Evolutionary conservation across 92 coral and sea anemone species (phyloP).

Genomic region (Hydrozoanthus gracilis): DNA sequence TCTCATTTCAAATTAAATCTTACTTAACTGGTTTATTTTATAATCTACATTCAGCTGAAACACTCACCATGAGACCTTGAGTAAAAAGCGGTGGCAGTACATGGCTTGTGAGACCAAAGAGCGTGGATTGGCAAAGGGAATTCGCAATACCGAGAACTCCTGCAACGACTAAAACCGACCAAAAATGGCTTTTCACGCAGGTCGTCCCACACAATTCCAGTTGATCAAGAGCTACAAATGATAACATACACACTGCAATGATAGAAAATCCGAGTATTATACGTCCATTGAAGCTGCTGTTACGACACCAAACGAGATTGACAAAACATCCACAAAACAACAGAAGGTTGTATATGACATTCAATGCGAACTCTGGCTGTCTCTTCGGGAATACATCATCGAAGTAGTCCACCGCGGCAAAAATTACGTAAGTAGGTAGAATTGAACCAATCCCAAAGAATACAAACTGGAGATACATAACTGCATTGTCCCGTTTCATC

Average conservation of each 20-base stretch:
- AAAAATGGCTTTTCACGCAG: slow-evolving; percentile 78
- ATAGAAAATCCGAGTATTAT: slow-evolving; percentile 76
- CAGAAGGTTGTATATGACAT: slow-evolving; percentile 84
- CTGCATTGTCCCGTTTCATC: slow-evolving; percentile 69
- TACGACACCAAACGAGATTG: slow-evolving; percentile 90
- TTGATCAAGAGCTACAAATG: slow-evolving; percentile 77
- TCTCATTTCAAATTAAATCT: too few relatives aligned
- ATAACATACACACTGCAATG: slow-evolving; percentile 81
- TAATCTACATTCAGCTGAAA: neutral
- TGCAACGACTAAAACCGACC: slow-evolving; percentile 83
- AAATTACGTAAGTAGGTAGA: slow-evolving; percentile 82
- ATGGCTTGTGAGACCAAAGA: slow-evolving; percentile 89
- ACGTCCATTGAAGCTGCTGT: slow-evolving; percentile 86
- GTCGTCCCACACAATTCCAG: slow-evolving; percentile 87
- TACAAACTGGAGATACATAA: slow-evolving; percentile 89
- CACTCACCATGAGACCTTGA: slow-evolving; percentile 89
- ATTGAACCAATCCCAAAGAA: slow-evolving; percentile 90
- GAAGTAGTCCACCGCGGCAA: slow-evolving; percentile 91
- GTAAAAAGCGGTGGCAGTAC: slow-evolving; percentile 90
- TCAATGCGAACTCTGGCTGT: slow-evolving; percentile 87
- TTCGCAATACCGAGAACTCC: slow-evolving; percentile 85
- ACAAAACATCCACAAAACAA: slow-evolving; percentile 89
- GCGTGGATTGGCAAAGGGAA: slow-evolving; percentile 91
- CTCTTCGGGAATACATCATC: slow-evolving; percentile 85
- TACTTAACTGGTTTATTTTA: too few relatives aligned